Percentiles rank a stretch among this genome's conserved stretches.
phyloP scores from a whole-genome alignment of 2,888 invertebrate genomes.

The Cryptosula pallasiana region DNA sequence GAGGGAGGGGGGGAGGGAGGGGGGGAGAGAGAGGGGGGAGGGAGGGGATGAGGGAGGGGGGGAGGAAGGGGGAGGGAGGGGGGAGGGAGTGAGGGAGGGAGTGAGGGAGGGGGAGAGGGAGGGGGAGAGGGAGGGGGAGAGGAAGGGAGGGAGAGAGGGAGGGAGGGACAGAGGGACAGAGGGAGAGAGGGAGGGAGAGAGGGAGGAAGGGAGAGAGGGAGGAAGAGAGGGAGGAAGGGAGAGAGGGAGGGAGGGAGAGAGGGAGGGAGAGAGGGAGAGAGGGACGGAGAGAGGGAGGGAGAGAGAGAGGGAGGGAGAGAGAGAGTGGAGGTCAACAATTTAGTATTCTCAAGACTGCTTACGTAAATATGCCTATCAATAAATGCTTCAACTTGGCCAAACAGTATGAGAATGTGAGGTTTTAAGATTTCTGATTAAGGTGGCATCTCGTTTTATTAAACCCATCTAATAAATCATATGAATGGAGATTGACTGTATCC shows the following conservation, averaged over 20 bases:
- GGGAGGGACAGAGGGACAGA: neutral
- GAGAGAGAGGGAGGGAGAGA: slow-evolving; percentile 3
- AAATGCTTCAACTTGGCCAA: too few species aligned
- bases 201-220: slow-evolving; percentile 24
- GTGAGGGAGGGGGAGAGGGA: slow-evolving; percentile 26
- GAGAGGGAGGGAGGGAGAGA: neutral
- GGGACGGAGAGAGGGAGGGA: slow-evolving; percentile 4
- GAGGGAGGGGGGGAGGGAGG: neutral
- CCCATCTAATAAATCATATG: too few species aligned
- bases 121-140: slow-evolving; percentile 62
- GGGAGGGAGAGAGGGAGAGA: neutral
- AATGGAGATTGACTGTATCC: too few species aligned
- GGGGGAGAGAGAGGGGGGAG: neutral
- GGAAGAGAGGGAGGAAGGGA: neutral
- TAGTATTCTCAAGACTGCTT: too few species aligned
- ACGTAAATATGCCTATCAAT: too few species aligned
- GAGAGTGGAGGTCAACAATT: too few species aligned
- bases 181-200: slow-evolving; percentile 26
- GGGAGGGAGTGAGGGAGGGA: neutral
- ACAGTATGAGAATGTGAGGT: too few species aligned
- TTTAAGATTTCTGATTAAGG: too few species aligned
- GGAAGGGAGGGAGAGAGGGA: slow-evolving; percentile 52
- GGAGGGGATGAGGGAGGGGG: neutral
- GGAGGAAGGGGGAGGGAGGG: neutral
- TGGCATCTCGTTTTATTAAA: too few species aligned